A percentile compares a stretch with the other conserved stretches of the same genome.
phyloP scores from a whole-genome alignment of 2,113 vertebrate genomes.

The Typhlomys cinereus region DNA sequence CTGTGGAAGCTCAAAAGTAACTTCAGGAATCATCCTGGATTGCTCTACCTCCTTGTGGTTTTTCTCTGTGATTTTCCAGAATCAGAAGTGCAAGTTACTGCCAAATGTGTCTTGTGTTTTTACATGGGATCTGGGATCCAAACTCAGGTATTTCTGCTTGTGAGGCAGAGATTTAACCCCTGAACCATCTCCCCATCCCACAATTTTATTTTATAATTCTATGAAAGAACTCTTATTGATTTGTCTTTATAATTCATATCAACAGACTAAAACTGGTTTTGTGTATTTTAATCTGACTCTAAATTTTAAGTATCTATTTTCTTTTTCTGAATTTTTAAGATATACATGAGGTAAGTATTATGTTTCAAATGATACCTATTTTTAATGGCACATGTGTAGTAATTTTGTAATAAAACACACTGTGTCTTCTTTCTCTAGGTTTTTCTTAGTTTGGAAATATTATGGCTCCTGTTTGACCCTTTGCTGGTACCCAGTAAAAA shows the following conservation, averaged over 20 bases:
- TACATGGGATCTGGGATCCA: too few species aligned
- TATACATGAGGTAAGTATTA: constrained; percentile 7
- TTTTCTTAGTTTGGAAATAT: constrained; percentile 32
- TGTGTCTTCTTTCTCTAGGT: constrained; percentile 14
- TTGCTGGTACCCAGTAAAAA: not conserved
- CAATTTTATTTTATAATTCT: constrained; percentile 50
- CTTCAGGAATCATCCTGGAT: too few species aligned
- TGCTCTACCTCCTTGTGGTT: too few species aligned
- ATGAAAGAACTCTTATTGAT: constrained; percentile 58
- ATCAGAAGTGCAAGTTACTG: too few species aligned
- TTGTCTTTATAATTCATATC: constrained; percentile 54
- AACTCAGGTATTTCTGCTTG: too few species aligned
- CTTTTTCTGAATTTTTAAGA: constrained; percentile 4
- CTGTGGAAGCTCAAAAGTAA: too few species aligned
- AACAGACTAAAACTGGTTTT: constrained; percentile 47
- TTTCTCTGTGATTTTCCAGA: too few species aligned
- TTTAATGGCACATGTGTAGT: not conserved
- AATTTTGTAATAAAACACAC: constrained; percentile 26
- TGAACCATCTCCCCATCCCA: not conserved
- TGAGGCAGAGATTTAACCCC: too few species aligned
- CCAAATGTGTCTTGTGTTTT: too few species aligned
- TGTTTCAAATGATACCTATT: constrained; percentile 19
- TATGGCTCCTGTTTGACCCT: not conserved
- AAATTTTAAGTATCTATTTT: constrained; percentile 5
- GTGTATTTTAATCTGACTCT: not conserved